A percentile compares a stretch with the other conserved stretches of the same genome.
Evolutionary conservation across 2,888 invertebrate genomes (phyloP).

Genomic region (Acronicta leporina): DNA sequence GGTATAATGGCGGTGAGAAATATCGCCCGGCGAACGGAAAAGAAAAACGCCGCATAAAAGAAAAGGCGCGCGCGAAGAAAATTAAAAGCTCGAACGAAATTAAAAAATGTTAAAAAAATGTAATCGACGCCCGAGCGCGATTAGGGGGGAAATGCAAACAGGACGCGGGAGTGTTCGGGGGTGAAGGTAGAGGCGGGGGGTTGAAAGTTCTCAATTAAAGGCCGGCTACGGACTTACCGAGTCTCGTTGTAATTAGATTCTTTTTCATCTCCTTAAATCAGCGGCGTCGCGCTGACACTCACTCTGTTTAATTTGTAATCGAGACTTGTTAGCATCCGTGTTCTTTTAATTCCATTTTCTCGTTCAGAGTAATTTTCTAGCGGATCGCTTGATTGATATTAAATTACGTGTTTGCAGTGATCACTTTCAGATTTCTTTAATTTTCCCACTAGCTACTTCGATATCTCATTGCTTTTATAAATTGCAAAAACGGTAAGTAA

Average conservation of each 20-base stretch:
- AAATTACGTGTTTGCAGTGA: slow-evolving; percentile 67
- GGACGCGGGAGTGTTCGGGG: slow-evolving; percentile 57
- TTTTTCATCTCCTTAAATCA: slow-evolving; percentile 87
- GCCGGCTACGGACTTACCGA: slow-evolving; percentile 71
- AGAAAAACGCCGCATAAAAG: slow-evolving; percentile 79
- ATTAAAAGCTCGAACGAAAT: slow-evolving; percentile 88
- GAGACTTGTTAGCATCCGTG: slow-evolving; percentile 85
- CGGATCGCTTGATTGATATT: slow-evolving; percentile 76
- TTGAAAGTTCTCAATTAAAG: slow-evolving; percentile 87
- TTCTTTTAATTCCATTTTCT: slow-evolving; percentile 83
- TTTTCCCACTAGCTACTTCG: slow-evolving; percentile 35
- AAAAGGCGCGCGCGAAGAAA: slow-evolving; percentile 86
- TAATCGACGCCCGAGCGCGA: slow-evolving; percentile 85
- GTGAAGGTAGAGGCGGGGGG: slow-evolving; percentile 54
- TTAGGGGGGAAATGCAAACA: slow-evolving; percentile 84
- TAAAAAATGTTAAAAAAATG: slow-evolving; percentile 88
- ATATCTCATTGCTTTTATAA: slow-evolving; percentile 36
- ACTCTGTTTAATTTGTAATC: slow-evolving; percentile 87
- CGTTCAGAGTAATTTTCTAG: slow-evolving; percentile 69
- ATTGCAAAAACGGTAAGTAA: slow-evolving; percentile 44
- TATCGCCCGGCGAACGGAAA: slow-evolving; percentile 78
- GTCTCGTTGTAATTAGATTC: slow-evolving; percentile 87
- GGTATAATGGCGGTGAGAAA: slow-evolving; percentile 88
- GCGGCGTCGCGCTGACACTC: slow-evolving; percentile 79
- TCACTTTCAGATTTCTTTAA: slow-evolving; percentile 56